Percentiles rank a stretch among this genome's conserved stretches.
phyloP scores from a whole-genome alignment of 1,140 invertebrate species.

The Antheraea mylitta region DNA sequence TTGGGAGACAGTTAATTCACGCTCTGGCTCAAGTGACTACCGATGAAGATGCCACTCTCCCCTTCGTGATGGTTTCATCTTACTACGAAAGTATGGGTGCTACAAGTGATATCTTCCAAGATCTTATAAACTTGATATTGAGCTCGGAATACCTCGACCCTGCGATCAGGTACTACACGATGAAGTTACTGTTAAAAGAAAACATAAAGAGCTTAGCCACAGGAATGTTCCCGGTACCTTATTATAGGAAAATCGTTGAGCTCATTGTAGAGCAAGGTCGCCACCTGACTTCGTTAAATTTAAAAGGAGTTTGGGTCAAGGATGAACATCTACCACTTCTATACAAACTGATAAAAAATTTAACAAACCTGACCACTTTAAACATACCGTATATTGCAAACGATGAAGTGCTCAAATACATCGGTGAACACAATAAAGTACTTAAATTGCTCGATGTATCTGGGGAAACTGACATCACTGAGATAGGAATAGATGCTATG shows the following conservation, averaged over 20 bases:
- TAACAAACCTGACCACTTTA: conserved; percentile 79
- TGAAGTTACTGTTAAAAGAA: conserved; percentile 81
- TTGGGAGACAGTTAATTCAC: conserved; percentile 73
- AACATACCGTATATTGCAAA: conserved; percentile 85
- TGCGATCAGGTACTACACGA: conserved; percentile 81
- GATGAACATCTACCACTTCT: conserved; percentile 82
- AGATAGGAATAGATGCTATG: conserved; percentile 80
- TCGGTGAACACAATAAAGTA: conserved; percentile 78
- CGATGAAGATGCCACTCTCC: conserved; percentile 77
- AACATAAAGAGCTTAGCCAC: conserved; percentile 82
- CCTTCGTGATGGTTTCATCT: conserved; percentile 79
- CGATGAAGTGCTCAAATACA: conserved; percentile 82
- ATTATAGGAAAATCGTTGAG: conserved; percentile 83
- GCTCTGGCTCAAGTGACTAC: conserved; percentile 68
- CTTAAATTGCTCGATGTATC: conserved; percentile 82
- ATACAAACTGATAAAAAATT: conserved; percentile 79
- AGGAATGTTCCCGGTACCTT: conserved; percentile 82
- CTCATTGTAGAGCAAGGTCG: conserved; percentile 80
- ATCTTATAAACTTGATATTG: conserved; percentile 81
- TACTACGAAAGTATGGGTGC: conserved; percentile 79
- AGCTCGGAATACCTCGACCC: conserved; percentile 82
- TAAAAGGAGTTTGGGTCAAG: conserved; percentile 85
- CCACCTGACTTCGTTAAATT: conserved; percentile 81
- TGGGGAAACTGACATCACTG: conserved; percentile 82
- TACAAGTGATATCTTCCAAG: conserved; percentile 82